Base-by-base conservation (phyloP, 2,113 vertebrate genomes). In the Bufo bufo region DNA sequence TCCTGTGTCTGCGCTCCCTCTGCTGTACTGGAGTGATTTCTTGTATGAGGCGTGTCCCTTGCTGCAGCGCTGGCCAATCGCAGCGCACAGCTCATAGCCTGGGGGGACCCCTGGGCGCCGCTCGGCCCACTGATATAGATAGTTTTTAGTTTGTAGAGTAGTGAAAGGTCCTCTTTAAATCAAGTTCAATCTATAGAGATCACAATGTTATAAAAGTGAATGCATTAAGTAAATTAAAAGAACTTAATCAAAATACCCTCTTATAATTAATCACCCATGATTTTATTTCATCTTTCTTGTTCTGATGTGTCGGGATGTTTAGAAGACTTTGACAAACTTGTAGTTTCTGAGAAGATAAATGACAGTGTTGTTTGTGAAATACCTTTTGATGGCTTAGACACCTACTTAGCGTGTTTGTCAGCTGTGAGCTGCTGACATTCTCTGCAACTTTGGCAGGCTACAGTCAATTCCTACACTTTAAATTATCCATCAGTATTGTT, bases 401-500 rank as follows among this genome's bases (percentile, higher is more conserved):
- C 58, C 87, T 74, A 84, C 87, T 69, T 47, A 78, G 87, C 45
- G 77, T 84, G 80, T 88, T 82, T 88, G 79, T 88, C 86, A 83
- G 80, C 52, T 49, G 8, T 47, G 23, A 33, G 78, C 79, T 58
- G 56, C 71, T 54, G 69, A 83, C 79, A 84, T 84, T 84, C 82
- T 59, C 61, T 17, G 23, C 50, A 69, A 23, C 78, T 89, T 83
- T 84, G 87, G 74, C 87, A 89, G 81, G 82, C 72, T 89, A 84
- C 77, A 77, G 81, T 89, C 81, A 89, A 84, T 84, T 89, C 81
- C 72, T 69, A 49, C 74, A 78, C 87, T 89, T 84, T 89, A 74
- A 84, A 84, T 84, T 72, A 84, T 78, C 82, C 87, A 89, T 78
- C 87, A 84, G 81, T 89, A 89, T 84, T 84, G 81, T 89, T 84